phyloP scores from a whole-genome alignment of 2,888 invertebrate genomes.

The Drosophila kuntzei region DNA sequence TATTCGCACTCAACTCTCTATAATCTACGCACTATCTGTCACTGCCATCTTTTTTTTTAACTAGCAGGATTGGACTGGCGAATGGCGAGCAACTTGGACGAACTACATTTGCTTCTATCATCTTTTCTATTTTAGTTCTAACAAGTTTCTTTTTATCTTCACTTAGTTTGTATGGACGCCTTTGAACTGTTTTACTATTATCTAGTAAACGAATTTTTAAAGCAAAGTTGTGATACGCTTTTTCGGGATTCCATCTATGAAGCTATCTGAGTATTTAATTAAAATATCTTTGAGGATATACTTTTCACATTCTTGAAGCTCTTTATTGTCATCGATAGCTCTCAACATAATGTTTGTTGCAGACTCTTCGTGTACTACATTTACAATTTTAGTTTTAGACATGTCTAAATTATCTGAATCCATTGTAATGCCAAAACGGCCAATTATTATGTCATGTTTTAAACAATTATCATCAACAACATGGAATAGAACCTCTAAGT shows the following conservation, averaged over 20 bases:
- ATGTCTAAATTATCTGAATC: not conserved
- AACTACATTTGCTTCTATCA: not conserved
- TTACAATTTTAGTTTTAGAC: too few species aligned
- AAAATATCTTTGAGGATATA: not conserved
- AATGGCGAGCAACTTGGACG: not conserved
- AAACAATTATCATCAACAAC: constrained; percentile 17
- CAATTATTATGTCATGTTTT: constrained; percentile 35
- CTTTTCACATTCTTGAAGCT: too few species aligned
- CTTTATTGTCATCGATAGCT: not conserved
- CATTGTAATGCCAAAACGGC: constrained; percentile 21
- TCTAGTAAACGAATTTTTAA: not conserved
- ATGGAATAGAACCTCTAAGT: constrained; percentile 28
- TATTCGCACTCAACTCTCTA: not conserved
- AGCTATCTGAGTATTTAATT: too few species aligned
- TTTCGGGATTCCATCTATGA: not conserved
- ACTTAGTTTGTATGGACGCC: constrained; percentile 1
- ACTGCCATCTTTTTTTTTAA: constrained; percentile 5
- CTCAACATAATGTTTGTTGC: not conserved
- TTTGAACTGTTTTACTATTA: not conserved
- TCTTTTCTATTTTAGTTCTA: not conserved
- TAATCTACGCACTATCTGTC: constrained; percentile 1
- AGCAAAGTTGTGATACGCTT: not conserved
- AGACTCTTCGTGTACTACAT: not conserved
- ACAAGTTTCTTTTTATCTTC: not conserved
- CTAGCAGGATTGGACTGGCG: not conserved